Conservation (phyloP, 2,888 invertebrate genomes). For the Loripinus fragilis region DNA sequence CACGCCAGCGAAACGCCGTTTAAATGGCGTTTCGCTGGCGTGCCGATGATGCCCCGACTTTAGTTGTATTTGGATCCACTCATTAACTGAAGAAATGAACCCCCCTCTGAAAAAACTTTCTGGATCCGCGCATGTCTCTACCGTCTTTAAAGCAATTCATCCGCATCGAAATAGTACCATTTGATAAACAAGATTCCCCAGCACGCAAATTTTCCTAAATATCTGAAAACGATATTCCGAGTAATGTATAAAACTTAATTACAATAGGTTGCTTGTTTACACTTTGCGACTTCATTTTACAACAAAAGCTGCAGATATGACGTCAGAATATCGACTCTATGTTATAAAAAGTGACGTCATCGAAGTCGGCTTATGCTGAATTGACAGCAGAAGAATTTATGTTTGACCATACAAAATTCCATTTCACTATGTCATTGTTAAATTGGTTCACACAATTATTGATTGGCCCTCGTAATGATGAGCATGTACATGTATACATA, state of each 20-base stretch:
- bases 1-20: too few relatives aligned
- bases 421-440: too few relatives aligned
- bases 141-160: constrained; percentile 10
- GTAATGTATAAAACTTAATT: neutral
- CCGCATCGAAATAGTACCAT: constrained; percentile 20
- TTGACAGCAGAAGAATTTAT: neutral
- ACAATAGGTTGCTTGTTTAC: neutral
- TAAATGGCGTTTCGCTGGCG: too few relatives aligned
- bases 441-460: too few relatives aligned
- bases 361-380: neutral
- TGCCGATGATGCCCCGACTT: too few relatives aligned
- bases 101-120: too few relatives aligned
- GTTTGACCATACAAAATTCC: neutral
- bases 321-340: neutral
- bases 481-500: too few relatives aligned
- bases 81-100: too few relatives aligned
- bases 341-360: neutral
- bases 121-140: too few relatives aligned
- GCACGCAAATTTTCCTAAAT: neutral
- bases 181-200: neutral
- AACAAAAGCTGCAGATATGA: neutral
- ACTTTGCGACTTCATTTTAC: neutral
- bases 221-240: neutral
- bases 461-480: too few relatives aligned
- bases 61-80: too few relatives aligned